These are phyloP conservation scores for Sarcophaga peregrina DNA, from an alignment of 1,140 invertebrate genomes.

Conservation along the genomic window DNA sequence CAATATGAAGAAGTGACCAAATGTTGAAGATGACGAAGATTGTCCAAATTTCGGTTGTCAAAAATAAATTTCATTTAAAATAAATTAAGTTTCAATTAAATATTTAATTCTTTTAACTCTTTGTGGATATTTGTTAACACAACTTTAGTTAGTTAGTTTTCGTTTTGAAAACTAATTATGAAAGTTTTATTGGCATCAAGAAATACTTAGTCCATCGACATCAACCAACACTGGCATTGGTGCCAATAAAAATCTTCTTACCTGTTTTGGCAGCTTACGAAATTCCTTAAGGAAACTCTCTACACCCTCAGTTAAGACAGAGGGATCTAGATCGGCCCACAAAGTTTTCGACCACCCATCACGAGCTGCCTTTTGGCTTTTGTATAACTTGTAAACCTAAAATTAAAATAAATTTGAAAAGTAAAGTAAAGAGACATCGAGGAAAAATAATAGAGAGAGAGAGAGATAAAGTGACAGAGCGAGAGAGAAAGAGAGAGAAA, in stretches of 20 bases:
- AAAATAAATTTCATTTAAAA: not conserved
- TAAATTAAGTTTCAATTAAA: not conserved
- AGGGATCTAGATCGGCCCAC: slow-evolving; percentile 88
- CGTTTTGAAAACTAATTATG: slow-evolving; percentile 43
- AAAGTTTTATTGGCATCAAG: slow-evolving; percentile 43
- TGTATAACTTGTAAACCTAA: slow-evolving; percentile 81
- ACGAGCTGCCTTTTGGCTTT: slow-evolving; percentile 79
- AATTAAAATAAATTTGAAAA: not conserved
- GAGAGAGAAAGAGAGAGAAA: not conserved
- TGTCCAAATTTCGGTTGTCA: too few species aligned
- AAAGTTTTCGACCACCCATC: slow-evolving; percentile 86
- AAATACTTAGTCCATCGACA: slow-evolving; percentile 16
- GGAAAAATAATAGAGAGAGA: too few species aligned
- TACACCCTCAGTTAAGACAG: slow-evolving; percentile 85
- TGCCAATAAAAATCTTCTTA: slow-evolving; percentile 52
- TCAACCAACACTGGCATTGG: not conserved
- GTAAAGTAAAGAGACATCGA: not conserved
- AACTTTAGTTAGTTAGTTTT: slow-evolving; percentile 25
- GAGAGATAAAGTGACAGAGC: too few species aligned
- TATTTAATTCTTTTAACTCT: not conserved
- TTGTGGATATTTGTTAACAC: not conserved
- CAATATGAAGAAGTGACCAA: too few species aligned
- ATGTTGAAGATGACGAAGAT: too few species aligned
- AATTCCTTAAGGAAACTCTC: slow-evolving; percentile 85
- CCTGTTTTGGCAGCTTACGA: slow-evolving; percentile 70